Conservation (phyloP, 2,888 invertebrate genomes). For the Steinernema carpocapsae region DNA sequence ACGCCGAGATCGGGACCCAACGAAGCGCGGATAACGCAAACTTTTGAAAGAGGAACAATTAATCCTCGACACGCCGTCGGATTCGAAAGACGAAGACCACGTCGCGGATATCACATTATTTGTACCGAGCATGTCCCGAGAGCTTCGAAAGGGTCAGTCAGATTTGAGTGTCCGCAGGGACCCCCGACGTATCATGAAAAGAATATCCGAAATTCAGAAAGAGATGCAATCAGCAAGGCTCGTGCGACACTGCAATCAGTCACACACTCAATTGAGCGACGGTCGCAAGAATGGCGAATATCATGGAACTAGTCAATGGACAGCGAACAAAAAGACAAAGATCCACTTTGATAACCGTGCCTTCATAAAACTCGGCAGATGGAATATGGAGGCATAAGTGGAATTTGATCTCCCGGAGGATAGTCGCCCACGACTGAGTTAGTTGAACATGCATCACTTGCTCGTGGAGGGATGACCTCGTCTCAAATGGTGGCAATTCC, state of each 20-base stretch:
- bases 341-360: slow-evolving; percentile 25
- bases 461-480: not conserved
- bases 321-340: not conserved
- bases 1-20: too few species aligned
- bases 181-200: slow-evolving; percentile 21
- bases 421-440: not conserved
- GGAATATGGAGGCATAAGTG: slow-evolving; percentile 1
- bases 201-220: not conserved
- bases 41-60: not conserved
- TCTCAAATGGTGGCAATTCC: not conserved
- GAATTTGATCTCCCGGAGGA: slow-evolving; percentile 15
- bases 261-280: not conserved
- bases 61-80: not conserved
- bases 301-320: slow-evolving; percentile 18
- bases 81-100: not conserved
- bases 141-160: not conserved
- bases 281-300: slow-evolving; percentile 10
- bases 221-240: slow-evolving; percentile 9
- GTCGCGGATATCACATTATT: slow-evolving; percentile 1
- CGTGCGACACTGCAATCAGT: slow-evolving; percentile 29
- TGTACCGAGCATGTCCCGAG: slow-evolving; percentile 7
- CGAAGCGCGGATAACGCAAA: not conserved
- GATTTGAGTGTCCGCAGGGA: slow-evolving; percentile 11
- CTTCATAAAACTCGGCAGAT: slow-evolving; percentile 27
- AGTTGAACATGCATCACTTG: not conserved